A percentile compares a stretch with the other conserved stretches of the same genome.
These are phyloP conservation scores for Drosophila paulistorum DNA, from an alignment of 1,140 invertebrate genomes.

Conservation along the genomic window DNA sequence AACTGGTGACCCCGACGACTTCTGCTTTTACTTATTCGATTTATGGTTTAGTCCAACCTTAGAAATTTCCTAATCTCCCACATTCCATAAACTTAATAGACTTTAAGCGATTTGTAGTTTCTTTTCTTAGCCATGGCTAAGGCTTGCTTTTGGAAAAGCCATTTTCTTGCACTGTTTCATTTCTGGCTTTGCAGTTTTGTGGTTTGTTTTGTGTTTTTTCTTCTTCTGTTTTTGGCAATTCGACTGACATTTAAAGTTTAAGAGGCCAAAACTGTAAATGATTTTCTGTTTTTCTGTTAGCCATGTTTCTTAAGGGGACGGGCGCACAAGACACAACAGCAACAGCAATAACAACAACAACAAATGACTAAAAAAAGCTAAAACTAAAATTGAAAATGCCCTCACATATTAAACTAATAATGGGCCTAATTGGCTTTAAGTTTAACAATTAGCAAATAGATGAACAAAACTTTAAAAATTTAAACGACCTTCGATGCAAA, in stretches of 20 bases:
- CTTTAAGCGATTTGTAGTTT: slow-evolving; percentile 1
- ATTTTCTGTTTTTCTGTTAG: not conserved
- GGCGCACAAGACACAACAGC: slow-evolving; percentile 13
- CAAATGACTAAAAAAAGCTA: not conserved
- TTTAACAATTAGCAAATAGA: slow-evolving; percentile 60
- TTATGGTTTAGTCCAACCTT: not conserved
- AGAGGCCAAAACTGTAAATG: slow-evolving; percentile 52
- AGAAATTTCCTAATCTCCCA: not conserved
- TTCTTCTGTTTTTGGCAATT: slow-evolving; percentile 39
- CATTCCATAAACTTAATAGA: not conserved
- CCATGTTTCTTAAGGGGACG: slow-evolving; percentile 14
- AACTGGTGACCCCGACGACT: not conserved
- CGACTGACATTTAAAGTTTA: slow-evolving; percentile 79
- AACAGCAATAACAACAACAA: not conserved
- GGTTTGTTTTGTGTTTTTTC: not conserved
- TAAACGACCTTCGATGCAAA: slow-evolving; percentile 41
- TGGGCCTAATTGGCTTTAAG: slow-evolving; percentile 46
- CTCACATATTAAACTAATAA: slow-evolving; percentile 49
- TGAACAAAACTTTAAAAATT: not conserved
- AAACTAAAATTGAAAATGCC: slow-evolving; percentile 21
- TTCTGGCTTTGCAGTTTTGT: slow-evolving; percentile 28
- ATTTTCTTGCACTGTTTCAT: slow-evolving; percentile 28
- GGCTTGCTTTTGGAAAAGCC: slow-evolving; percentile 3
- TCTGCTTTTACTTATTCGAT: no score
- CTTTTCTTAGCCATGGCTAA: slow-evolving; percentile 6